Evolutionary conservation across 2,888 invertebrate genomes (phyloP).

Genomic region (Xanthia icteritia): DNA sequence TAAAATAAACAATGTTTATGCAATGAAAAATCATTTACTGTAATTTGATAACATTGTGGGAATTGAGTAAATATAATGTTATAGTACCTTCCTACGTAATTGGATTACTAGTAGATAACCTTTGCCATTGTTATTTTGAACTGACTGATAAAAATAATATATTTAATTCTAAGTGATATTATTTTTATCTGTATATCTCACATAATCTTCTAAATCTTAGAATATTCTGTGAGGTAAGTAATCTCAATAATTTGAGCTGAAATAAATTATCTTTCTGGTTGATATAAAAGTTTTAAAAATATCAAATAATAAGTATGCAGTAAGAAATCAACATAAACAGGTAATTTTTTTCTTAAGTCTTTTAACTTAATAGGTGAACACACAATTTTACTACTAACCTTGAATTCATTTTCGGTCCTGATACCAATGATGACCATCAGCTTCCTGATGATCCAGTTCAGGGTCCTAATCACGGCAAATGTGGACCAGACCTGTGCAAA

Average conservation of each 20-base stretch:
- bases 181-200: too few relatives aligned
- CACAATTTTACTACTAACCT: slow-evolving; percentile 79
- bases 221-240: background rate
- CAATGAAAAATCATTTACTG: background rate
- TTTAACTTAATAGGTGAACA: background rate
- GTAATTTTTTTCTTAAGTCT: background rate
- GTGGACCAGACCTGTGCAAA: slow-evolving; percentile 97
- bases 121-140: background rate
- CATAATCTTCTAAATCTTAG: background rate
- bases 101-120: slow-evolving; percentile 26
- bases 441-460: slow-evolving; percentile 95
- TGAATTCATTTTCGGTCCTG: slow-evolving; percentile 86
- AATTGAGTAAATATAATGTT: background rate
- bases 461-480: slow-evolving; percentile 94
- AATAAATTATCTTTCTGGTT: background rate
- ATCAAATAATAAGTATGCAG: background rate
- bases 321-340: background rate
- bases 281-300: background rate
- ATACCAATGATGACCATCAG: slow-evolving; percentile 93
- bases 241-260: background rate
- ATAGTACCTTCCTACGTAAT: background rate
- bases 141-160: background rate
- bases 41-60: background rate
- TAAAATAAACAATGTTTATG: background rate
- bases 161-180: too few relatives aligned